These are phyloP conservation scores for Pollenia griseotomentosa DNA, from an alignment of 2,888 invertebrate species.

Conservation along the genomic window DNA sequence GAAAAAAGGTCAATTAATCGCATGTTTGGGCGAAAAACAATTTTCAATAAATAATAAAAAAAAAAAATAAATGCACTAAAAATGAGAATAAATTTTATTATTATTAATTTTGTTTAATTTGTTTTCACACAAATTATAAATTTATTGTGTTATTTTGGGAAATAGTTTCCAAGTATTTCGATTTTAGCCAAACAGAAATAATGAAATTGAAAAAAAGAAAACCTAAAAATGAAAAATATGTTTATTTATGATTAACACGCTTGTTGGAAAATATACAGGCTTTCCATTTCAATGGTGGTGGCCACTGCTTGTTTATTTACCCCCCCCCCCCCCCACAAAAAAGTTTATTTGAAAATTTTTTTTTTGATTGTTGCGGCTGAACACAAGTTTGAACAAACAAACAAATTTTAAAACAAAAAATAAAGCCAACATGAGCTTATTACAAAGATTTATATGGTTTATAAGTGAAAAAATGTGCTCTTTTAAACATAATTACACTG, in stretches of 20 bases:
- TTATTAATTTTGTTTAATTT: slow-evolving; percentile 47
- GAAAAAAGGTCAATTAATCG: slow-evolving; percentile 57
- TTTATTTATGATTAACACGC: slow-evolving; percentile 57
- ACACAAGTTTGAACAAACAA: not conserved
- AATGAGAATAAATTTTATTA: slow-evolving; percentile 26
- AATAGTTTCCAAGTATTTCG: slow-evolving; percentile 23
- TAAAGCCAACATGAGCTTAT: not conserved
- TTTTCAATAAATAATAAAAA: not conserved
- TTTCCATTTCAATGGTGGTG: slow-evolving; percentile 4
- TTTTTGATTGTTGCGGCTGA: not conserved
- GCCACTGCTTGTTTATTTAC: slow-evolving; percentile 4
- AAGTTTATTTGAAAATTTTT: not conserved
- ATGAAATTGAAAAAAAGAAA: not conserved
- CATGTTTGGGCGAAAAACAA: slow-evolving; percentile 10
- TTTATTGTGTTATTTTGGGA: slow-evolving; percentile 43
- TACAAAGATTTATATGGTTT: not conserved
- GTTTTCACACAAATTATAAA: slow-evolving; percentile 9
- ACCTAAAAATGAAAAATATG: not conserved
- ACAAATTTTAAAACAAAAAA: not conserved
- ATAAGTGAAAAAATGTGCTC: not conserved
- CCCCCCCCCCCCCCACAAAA: not conserved
- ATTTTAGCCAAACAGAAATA: not conserved
- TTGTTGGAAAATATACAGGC: slow-evolving; percentile 28
- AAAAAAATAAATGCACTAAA: slow-evolving; percentile 18
- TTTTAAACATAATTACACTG: no score